phyloP scores from a whole-genome alignment of 2,113 vertebrate genomes.

The Megatriorchis doriae region DNA sequence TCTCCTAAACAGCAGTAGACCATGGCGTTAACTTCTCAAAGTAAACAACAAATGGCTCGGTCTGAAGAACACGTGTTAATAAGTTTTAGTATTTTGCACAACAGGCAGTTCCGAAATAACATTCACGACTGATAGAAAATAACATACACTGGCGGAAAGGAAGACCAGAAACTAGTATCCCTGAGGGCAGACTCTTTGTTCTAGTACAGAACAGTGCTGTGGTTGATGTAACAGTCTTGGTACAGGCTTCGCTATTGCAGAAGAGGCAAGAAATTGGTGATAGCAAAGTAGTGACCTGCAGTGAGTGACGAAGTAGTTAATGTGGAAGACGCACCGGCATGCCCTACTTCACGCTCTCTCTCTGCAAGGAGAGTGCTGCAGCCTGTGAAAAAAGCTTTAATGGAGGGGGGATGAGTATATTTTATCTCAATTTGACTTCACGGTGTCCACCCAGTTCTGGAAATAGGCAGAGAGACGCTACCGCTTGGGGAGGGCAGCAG shows the following conservation, averaged over 20 bases:
- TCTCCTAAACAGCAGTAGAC: not conserved
- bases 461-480: not conserved
- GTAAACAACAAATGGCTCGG: not conserved
- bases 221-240: not conserved
- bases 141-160: not conserved
- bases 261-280: not conserved
- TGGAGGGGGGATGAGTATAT: fast-evolving
- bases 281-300: not conserved
- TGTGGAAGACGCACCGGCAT: fast-evolving
- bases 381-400: not conserved
- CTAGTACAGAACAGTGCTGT: not conserved
- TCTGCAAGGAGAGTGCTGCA: not conserved
- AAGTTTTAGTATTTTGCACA: not conserved
- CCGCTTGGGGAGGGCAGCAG: fast-evolving
- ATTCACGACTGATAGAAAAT: not conserved
- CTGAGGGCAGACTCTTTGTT: not conserved
- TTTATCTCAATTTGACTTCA: not conserved
- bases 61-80: not conserved
- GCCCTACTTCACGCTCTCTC: not conserved
- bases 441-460: not conserved
- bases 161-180: not conserved
- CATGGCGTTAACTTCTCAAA: not conserved
- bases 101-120: not conserved
- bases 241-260: not conserved
- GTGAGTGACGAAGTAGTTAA: not conserved